Evolutionary conservation across 2,888 invertebrate genomes (phyloP), one percentile per base, ranked within the genome.

Genomic region (Temnothorax ravouxi): DNA sequence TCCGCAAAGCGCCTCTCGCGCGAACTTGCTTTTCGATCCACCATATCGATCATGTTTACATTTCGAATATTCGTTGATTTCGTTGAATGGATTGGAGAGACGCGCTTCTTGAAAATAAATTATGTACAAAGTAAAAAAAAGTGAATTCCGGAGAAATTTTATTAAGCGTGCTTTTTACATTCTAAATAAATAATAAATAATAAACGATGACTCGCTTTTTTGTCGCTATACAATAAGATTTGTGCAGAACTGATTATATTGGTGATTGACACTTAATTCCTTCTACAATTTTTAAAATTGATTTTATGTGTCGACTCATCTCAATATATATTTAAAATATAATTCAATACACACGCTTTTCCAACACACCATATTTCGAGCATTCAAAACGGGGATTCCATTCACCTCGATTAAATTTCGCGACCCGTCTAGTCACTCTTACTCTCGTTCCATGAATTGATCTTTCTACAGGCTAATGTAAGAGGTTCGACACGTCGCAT

Each of bases 321-420:
- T 38, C 4, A 9, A 61, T 61, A 34, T 61, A 0, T 66, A 64
- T 64, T 6, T 15, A 44, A 66, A 66, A 41, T 66, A 25, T 66
- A 0, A 21, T 25, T 18, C 3, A 8, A 44, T 2, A 13, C 8
- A 6, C 25, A 44, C 11, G 34, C 1, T 38, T 47, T 64, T 76
- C 50, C 29, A 25, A 38, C 38, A 25, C 21, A 18, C 13, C 62
- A n/a, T 61, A 25, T 50, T 21, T 64, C 18, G 25, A 34, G 8
- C 9, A 29, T 11, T 3, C 8, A 21, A 47, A 64, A 79, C 52
- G 75, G 85, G 85, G 71, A 62, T 61, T 82, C 90, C 89, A 89
- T 91, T 91, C 91, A 90, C 89, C 83, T 83, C 66, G 83, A 80
- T 77, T 77, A 88, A 90, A 61, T 88, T 90, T 87, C 69, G 47